Evolutionary conservation across 2,888 invertebrate species (phyloP).

Genomic region (Ametastegia equiseti): DNA sequence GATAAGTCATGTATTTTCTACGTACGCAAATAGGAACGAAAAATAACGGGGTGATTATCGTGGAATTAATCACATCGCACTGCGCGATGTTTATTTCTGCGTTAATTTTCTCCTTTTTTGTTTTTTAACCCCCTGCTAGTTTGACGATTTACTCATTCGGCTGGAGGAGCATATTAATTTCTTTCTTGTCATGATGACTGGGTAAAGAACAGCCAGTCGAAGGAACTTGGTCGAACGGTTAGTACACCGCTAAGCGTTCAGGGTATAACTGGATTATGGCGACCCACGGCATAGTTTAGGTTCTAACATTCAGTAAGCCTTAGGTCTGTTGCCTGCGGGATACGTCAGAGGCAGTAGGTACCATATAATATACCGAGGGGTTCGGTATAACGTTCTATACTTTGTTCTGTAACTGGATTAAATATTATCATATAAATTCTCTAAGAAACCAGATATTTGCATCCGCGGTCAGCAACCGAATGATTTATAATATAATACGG

Average conservation of each 20-base stretch:
- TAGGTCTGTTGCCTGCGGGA: constrained; percentile 26
- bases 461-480: constrained; percentile 19
- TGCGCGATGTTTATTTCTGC: too few relatives aligned
- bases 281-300: constrained; percentile 56
- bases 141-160: neutral
- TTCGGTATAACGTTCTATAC: constrained; percentile 50
- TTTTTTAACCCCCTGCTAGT: neutral
- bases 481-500: constrained; percentile 41
- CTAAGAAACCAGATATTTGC: constrained; percentile 50
- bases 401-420: constrained; percentile 67
- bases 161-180: constrained; percentile 29
- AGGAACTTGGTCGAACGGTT: constrained; percentile 55
- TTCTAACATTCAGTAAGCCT: constrained; percentile 47
- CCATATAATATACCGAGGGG: too few relatives aligned
- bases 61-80: constrained; percentile 39
- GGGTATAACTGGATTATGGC: constrained; percentile 68
- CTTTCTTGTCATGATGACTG: constrained; percentile 48
- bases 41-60: constrained; percentile 21
- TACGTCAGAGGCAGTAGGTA: too few relatives aligned
- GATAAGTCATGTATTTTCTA: constrained; percentile 1
- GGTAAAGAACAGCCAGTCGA: constrained; percentile 34
- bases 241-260: constrained; percentile 55
- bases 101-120: neutral
- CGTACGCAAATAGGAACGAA: constrained; percentile 13
- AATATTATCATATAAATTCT: constrained; percentile 71